Percentiles rank a stretch among this genome's conserved stretches.
phyloP scores from a whole-genome alignment of 2,888 invertebrate species.

The Melinopterus prodromus region DNA sequence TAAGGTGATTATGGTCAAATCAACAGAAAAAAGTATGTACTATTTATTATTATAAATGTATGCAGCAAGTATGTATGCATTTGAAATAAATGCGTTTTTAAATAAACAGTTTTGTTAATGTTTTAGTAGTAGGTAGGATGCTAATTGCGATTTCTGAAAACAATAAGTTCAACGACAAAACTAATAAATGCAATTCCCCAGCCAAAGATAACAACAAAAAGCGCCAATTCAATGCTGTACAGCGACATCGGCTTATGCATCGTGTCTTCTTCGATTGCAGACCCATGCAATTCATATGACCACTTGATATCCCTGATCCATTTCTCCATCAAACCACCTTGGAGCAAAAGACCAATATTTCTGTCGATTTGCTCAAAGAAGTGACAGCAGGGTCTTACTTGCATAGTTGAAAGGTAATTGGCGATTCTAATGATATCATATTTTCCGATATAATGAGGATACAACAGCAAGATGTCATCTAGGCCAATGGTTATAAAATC shows the following conservation, averaged over 20 bases:
- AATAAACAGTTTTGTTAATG: too few species aligned
- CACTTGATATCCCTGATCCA: not conserved
- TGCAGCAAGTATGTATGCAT: too few species aligned
- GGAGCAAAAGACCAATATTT: too few species aligned
- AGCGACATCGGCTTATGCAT: not conserved
- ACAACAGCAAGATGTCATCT: not conserved
- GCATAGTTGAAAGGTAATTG: not conserved
- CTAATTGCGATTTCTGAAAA: too few species aligned
- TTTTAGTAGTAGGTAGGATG: too few species aligned
- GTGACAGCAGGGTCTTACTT: too few species aligned
- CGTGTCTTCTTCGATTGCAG: too few species aligned
- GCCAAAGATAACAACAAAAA: not conserved
- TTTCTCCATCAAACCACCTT: not conserved
- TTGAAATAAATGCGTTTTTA: too few species aligned
- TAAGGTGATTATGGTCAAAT: too few species aligned
- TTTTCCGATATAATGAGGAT: not conserved
- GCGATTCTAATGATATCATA: not conserved
- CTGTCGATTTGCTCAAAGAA: too few species aligned
- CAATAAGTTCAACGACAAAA: conserved; percentile 8
- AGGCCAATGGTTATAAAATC: conserved; percentile 18
- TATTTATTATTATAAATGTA: too few species aligned
- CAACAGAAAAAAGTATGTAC: too few species aligned
- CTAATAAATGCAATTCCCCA: not conserved
- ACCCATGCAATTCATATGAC: not conserved
- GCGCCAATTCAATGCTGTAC: not conserved